Evolutionary conservation across 2,888 invertebrate genomes (phyloP).

Genomic region (Clitarchus hookeri): DNA sequence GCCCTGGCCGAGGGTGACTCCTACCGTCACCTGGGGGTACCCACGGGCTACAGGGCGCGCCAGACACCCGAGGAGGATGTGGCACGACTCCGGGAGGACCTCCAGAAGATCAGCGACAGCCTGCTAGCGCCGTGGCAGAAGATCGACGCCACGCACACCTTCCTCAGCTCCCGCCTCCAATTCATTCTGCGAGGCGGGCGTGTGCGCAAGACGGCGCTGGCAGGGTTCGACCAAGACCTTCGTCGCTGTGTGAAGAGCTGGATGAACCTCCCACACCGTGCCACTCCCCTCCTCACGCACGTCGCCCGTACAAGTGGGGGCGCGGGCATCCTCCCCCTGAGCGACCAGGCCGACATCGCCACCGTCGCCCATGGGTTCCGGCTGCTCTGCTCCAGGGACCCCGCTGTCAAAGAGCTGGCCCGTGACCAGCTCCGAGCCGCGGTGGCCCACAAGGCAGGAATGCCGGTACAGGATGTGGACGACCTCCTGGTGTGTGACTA

Average conservation of each 20-base stretch:
- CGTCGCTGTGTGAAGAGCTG: conserved; percentile 45
- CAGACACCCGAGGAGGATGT: conserved; percentile 36
- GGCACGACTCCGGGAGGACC: conserved; percentile 31
- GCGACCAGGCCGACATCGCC: conserved; percentile 46
- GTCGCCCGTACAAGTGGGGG: conserved; percentile 41
- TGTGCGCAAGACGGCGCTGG: conserved; percentile 45
- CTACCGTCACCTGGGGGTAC: conserved; percentile 49
- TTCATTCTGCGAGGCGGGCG: conserved; percentile 44
- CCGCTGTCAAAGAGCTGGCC: conserved; percentile 43
- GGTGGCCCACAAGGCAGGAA: conserved; percentile 30
- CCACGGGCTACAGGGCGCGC: conserved; percentile 39
- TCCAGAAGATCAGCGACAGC: conserved; percentile 17
- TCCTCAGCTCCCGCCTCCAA: conserved; percentile 46
- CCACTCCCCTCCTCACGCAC: conserved; percentile 47
- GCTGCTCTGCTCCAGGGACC: conserved; percentile 46
- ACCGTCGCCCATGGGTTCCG: conserved; percentile 48
- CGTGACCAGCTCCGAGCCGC: conserved; percentile 41
- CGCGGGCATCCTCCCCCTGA: conserved; percentile 47
- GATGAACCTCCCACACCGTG: conserved; percentile 49
- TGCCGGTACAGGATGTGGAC: neutral
- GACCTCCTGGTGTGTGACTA: conserved; percentile 34
- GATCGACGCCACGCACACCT: conserved; percentile 44
- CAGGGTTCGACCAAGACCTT: conserved; percentile 48
- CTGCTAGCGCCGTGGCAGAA: conserved; percentile 46
- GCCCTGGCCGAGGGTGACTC: conserved; percentile 38